Evolutionary conservation across 37 sponge, comb jelly and placozoan species (phyloP).

Genomic region (Haliclona indistincta): DNA sequence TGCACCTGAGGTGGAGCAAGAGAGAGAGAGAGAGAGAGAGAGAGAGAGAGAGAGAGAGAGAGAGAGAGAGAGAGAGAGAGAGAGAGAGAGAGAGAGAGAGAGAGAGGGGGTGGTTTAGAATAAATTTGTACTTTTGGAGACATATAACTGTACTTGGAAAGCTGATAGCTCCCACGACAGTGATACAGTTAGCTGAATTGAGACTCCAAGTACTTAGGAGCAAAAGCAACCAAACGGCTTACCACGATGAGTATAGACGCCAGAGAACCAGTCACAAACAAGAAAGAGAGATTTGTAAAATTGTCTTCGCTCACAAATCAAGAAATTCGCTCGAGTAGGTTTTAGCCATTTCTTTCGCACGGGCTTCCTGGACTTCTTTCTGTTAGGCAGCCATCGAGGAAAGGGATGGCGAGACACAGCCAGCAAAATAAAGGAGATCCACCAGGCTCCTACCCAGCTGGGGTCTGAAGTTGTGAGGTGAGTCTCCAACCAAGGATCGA

Average conservation of each 20-base stretch:
- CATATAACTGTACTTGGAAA: no score
- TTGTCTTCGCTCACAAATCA: neutral
- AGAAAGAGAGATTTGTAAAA: conserved; percentile 17
- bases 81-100: conserved; percentile 10
- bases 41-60: conserved; percentile 8
- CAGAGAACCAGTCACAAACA: conserved; percentile 20
- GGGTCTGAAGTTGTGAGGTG: conserved; percentile 57
- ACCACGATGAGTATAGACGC: neutral
- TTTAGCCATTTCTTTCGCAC: conserved; percentile 26
- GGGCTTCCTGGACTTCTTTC: conserved; percentile 9
- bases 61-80: conserved; percentile 8
- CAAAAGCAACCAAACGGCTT: conserved; percentile 41
- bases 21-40: no score
- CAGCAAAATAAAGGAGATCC: conserved; percentile 65
- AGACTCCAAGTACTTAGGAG: conserved; percentile 44
- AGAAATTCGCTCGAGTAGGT: neutral
- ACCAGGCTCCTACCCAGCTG: conserved; percentile 87
- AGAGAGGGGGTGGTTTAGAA: neutral
- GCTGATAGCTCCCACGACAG: neutral
- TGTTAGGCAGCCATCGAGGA: conserved; percentile 60
- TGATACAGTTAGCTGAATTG: conserved; percentile 37
- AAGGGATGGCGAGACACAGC: conserved; percentile 73
- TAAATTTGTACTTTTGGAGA: no score
- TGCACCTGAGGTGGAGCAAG: no score
- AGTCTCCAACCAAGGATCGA: conserved; percentile 65